Evolutionary conservation across 2,797 vertebrate genomes (phyloP).

Genomic region (Galagoides demidoff): DNA sequence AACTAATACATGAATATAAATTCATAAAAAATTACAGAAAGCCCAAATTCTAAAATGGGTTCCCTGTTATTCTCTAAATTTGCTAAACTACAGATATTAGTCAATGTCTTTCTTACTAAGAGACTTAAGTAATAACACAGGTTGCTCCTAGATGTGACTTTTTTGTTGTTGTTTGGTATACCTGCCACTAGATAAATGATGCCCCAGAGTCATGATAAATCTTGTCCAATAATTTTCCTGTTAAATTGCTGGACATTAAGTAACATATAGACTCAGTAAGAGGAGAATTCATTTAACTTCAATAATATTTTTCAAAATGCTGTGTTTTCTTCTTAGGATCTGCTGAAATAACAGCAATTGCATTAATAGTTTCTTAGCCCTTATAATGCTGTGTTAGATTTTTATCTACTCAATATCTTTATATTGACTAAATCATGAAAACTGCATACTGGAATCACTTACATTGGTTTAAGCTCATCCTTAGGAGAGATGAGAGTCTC

Average conservation of each 20-base stretch:
- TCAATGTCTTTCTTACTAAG: neutral
- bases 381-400: slow-evolving; percentile 10
- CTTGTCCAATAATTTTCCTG: neutral
- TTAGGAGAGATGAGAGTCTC: neutral
- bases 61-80: slow-evolving; percentile 39
- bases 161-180: neutral
- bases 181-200: neutral
- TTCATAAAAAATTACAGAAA: neutral
- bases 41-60: neutral
- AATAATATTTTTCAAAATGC: slow-evolving; percentile 41
- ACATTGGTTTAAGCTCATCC: neutral
- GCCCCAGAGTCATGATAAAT: slow-evolving; percentile 12
- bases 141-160: neutral
- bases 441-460: neutral
- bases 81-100: neutral
- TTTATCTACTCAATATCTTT: slow-evolving; percentile 46
- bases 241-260: slow-evolving; percentile 19
- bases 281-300: slow-evolving; percentile 38
- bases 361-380: slow-evolving; percentile 54
- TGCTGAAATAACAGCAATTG: slow-evolving; percentile 48
- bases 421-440: slow-evolving; percentile 57
- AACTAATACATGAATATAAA: neutral
- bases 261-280: neutral
- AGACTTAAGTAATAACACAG: neutral
- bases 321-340: slow-evolving; percentile 26